Percentiles rank a stretch among this genome's conserved stretches.
Evolutionary conservation across 2,888 invertebrate genomes (phyloP).

Genomic region (Galeopsomyia nigrocyanea): DNA sequence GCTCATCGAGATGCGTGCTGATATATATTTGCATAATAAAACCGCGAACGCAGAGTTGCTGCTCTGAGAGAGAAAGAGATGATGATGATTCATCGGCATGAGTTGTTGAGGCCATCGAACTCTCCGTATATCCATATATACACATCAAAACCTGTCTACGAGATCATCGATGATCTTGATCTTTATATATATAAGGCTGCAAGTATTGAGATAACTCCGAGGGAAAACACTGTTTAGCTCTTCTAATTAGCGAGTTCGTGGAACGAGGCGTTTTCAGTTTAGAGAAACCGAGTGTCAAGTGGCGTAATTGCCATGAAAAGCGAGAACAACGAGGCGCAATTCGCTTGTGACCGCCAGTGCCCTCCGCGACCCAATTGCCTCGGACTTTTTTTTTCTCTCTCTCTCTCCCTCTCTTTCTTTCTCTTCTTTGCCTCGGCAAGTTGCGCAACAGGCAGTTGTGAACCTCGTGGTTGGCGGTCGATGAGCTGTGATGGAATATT

Average conservation of each 20-base stretch:
- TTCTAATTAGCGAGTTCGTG: too few relatives aligned
- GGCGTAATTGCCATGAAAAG: conserved; percentile 55
- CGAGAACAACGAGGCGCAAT: conserved; percentile 47
- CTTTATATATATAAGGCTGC: too few relatives aligned
- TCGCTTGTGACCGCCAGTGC: conserved; percentile 46
- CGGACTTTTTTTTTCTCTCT: conserved; percentile 10
- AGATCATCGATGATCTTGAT: too few relatives aligned
- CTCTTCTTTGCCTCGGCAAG: neutral
- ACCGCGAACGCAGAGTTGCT: conserved; percentile 53
- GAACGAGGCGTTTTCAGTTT: too few relatives aligned
- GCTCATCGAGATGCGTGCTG: conserved; percentile 45
- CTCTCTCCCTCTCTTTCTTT: neutral
- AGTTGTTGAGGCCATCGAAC: conserved; percentile 58
- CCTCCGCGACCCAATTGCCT: conserved; percentile 36
- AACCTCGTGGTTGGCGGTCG: too few relatives aligned
- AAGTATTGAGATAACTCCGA: too few relatives aligned
- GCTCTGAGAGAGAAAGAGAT: conserved; percentile 17
- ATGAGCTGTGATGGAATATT: too few relatives aligned
- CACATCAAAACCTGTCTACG: conserved; percentile 52
- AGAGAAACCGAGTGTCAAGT: conserved; percentile 55
- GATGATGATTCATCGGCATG: conserved; percentile 59
- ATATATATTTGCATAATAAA: conserved; percentile 63
- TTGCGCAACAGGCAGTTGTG: conserved; percentile 16
- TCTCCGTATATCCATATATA: conserved; percentile 54
- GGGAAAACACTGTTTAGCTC: too few relatives aligned